Evolutionary conservation across 2,113 vertebrate genomes (phyloP), one percentile per base, ranked within the genome.

Genomic region (Thamnophis sirtalis): DNA sequence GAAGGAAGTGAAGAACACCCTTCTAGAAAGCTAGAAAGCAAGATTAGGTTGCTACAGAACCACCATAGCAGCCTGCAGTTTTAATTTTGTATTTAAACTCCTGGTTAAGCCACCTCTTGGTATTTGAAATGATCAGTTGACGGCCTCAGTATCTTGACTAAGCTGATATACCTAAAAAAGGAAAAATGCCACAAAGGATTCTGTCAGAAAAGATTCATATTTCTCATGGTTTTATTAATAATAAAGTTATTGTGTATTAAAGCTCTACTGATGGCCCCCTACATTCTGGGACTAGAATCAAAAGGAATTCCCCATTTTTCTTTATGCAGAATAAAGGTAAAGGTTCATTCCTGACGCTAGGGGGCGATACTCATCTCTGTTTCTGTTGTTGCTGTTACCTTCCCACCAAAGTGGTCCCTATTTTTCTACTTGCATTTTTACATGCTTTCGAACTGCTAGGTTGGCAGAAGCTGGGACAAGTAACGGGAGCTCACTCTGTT

Each of bases 111-210:
- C 96, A 93, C 93, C 92, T 89, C 94, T 92, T 92, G 94, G 53
- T 95, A 90, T 96, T 84, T 96, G 94, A 95, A 90, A 89, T 90
- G 94, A 93, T 93, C 92, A 87, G 95, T 92, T 93, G 95, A 92
- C 85, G 94, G 84, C 94, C 92, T 96, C 95, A 93, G 89, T 91
- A 73, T 89, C 95, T 93, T 95, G 92, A 91, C 89, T 94, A 88
- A 87, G 88, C 38, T 93, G 95, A 91, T 58, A 84, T 91, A 95
- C 95, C 96, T 96, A 95, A 91, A 94, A 95, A 95, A 0, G 92
- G 96, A 95, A 60, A 96, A 93, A 96, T 96, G 94, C 48, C 95
- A 93, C 84, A 94, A 91, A 89, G 84, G 92, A 49, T 86, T 90
- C 95, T 92, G 48, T 90, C 84, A 93, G 89, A 68, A 51, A 48